Conservation (phyloP, 2,888 invertebrate species). For the Cremastinae sp. region DNA sequence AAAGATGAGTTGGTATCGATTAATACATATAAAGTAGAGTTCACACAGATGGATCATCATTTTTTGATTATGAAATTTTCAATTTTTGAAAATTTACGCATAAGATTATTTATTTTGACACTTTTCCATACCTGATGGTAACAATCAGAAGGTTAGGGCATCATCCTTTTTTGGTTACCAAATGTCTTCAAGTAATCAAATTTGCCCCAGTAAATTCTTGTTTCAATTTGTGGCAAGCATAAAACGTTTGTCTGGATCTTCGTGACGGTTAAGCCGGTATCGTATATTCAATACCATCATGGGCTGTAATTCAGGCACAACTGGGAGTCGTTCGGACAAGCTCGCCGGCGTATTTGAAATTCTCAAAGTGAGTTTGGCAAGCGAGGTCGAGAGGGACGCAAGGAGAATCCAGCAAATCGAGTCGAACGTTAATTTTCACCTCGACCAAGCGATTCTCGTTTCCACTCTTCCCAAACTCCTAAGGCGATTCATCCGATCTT, state of each 20-base stretch:
- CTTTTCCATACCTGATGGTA: too few relatives aligned
- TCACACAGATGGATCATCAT: too few relatives aligned
- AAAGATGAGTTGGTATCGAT: too few relatives aligned
- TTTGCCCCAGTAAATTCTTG: not conserved
- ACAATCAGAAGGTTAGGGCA: too few relatives aligned
- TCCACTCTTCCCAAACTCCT: conserved; percentile 12
- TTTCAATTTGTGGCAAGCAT: not conserved
- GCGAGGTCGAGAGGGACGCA: not conserved
- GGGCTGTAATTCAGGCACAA: conserved; percentile 42
- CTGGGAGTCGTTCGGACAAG: conserved; percentile 20
- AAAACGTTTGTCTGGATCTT: conserved; percentile 39
- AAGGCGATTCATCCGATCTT: conserved; percentile 42
- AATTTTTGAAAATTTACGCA: too few relatives aligned
- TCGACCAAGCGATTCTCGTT: conserved; percentile 23
- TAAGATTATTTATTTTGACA: too few relatives aligned
- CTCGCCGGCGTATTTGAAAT: conserved; percentile 40
- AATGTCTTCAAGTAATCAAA: too few relatives aligned
- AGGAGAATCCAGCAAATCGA: conserved; percentile 35
- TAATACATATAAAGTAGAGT: too few relatives aligned
- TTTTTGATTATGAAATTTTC: too few relatives aligned
- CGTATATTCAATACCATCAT: conserved; percentile 48
- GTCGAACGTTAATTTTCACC: conserved; percentile 37
- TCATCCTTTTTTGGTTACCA: too few relatives aligned
- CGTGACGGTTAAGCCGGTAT: conserved; percentile 6
- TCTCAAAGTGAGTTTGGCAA: conserved; percentile 41